Evolutionary conservation across 2,888 invertebrate genomes (phyloP).

Genomic region (Drosophila nr. perissopoda): DNA sequence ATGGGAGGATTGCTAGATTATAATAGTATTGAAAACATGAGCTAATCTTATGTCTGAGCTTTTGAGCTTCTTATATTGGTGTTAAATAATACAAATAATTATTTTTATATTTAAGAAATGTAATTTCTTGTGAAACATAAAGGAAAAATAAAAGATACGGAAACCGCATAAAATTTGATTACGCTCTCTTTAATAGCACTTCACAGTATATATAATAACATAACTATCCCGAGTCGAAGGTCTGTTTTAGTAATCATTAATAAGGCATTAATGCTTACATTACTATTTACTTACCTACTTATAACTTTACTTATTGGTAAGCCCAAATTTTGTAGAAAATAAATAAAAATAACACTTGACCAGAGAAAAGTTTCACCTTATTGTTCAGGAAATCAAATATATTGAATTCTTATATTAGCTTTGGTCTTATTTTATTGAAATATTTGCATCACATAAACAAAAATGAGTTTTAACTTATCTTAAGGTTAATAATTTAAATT

Average conservation of each 20-base stretch:
- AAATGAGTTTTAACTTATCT: not conserved
- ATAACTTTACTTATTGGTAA: not conserved
- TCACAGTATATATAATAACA: not conserved
- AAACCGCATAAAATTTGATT: not conserved
- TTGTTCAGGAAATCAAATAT: not conserved
- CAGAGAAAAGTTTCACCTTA: too few species aligned
- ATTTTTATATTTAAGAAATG: not conserved
- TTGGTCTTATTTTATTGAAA: not conserved
- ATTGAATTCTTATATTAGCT: not conserved
- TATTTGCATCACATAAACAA: not conserved
- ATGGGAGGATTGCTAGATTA: not conserved
- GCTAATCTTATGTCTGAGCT: not conserved
- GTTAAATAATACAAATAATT: not conserved
- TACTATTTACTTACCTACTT: not conserved
- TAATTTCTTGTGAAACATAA: not conserved
- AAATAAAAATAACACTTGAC: not conserved
- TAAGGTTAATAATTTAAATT: too few species aligned
- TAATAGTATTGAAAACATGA: not conserved
- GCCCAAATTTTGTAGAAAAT: too few species aligned
- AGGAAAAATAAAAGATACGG: not conserved
- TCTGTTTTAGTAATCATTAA: not conserved
- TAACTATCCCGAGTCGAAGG: not conserved
- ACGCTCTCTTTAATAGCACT: not conserved
- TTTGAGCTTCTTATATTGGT: not conserved
- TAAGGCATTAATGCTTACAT: not conserved